Conservation (phyloP, 2,888 invertebrate species). For the Sesia bembeciformis region DNA sequence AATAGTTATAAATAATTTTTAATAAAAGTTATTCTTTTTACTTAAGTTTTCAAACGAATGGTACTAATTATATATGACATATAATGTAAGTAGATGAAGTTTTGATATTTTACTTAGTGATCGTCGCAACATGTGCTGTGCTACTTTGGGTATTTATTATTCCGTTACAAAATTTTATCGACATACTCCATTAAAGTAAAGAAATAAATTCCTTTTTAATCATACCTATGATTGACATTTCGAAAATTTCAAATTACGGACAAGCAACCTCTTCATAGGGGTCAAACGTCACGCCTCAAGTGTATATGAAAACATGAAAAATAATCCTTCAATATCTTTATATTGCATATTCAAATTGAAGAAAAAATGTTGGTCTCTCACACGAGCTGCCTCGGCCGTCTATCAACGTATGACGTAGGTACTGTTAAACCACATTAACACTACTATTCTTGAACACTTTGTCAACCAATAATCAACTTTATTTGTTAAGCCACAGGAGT, state of each 20-base stretch:
- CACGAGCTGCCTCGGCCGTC: conserved; percentile 55
- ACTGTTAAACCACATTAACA: conserved; percentile 19
- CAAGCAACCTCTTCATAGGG: background rate
- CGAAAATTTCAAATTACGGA: background rate
- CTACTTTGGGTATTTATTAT: too few relatives aligned
- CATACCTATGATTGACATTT: background rate
- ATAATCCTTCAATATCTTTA: conserved; percentile 67
- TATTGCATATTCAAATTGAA: conserved; percentile 56
- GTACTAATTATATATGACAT: too few relatives aligned
- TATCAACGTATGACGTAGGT: conserved; percentile 62
- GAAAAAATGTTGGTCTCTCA: conserved; percentile 44
- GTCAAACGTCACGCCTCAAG: background rate
- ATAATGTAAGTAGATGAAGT: too few relatives aligned
- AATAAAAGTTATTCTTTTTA: too few relatives aligned
- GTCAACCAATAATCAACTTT: conserved; percentile 17
- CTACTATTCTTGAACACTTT: conserved; percentile 10
- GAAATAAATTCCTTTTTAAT: background rate
- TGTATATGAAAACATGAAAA: conserved; percentile 28
- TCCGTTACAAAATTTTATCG: too few relatives aligned
- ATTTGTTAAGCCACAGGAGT: conserved; percentile 13
- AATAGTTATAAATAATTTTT: too few relatives aligned
- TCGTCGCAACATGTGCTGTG: too few relatives aligned
- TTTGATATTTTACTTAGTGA: too few relatives aligned
- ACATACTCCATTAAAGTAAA: too few relatives aligned
- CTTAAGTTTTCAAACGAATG: too few relatives aligned